These are phyloP conservation scores for Plestiodon gilberti DNA, from an alignment of 2,113 vertebrate species.

Conservation along the genomic window DNA sequence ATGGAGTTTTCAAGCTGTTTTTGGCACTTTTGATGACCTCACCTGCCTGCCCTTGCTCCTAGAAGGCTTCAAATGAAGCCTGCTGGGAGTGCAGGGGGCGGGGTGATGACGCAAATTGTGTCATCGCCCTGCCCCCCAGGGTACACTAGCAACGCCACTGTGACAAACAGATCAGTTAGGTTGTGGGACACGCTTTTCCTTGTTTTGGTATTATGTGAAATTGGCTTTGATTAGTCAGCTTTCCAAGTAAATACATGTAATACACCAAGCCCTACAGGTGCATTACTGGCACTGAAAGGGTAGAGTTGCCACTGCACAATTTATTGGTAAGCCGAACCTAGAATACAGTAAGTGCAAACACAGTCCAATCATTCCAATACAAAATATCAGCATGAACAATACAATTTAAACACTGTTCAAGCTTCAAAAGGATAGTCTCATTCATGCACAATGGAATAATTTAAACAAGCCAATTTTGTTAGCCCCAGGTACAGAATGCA, in stretches of 20 bases:
- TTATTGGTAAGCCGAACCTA: not conserved
- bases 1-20: no score
- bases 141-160: no score
- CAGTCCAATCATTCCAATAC: not conserved
- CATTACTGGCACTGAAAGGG: no score
- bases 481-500: not conserved
- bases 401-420: conserved; percentile 37
- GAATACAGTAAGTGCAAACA: not conserved
- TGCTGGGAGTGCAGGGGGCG: no score
- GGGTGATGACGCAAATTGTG: no score
- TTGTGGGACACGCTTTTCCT: not conserved
- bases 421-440: conserved; percentile 12
- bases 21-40: no score
- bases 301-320: not conserved
- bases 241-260: conserved; percentile 16
- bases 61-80: no score
- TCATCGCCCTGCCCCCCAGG: no score
- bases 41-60: no score
- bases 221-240: conserved; percentile 42
- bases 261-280: not conserved
- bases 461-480: not conserved
- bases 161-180: not conserved
- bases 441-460: conserved; percentile 12
- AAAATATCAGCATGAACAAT: conserved; percentile 43
- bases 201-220: not conserved